Conservation (phyloP, 2,888 invertebrate genomes). For the Tromatobia lineatoria region DNA sequence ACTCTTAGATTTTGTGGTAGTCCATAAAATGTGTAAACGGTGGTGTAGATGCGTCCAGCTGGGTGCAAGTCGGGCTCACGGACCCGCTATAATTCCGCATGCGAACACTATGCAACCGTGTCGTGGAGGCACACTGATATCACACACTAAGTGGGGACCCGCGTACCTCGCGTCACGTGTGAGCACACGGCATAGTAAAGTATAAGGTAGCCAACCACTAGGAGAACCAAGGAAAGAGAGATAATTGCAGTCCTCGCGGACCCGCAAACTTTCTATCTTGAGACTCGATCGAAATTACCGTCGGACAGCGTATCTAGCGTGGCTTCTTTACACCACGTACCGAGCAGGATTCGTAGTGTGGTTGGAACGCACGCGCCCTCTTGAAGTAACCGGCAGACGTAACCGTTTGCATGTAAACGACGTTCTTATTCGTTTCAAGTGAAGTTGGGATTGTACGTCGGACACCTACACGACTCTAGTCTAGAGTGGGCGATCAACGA, state of each 20-base stretch:
- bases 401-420: constrained; percentile 80
- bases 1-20: constrained; percentile 19
- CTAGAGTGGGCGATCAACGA: neutral
- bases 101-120: constrained; percentile 1
- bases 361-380: constrained; percentile 31
- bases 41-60: neutral
- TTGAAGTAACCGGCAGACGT: constrained; percentile 39
- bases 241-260: constrained; percentile 76
- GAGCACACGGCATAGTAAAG: constrained; percentile 37
- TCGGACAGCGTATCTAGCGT: constrained; percentile 77
- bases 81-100: neutral
- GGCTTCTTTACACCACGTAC: constrained; percentile 78
- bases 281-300: constrained; percentile 77
- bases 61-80: neutral
- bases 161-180: constrained; percentile 13
- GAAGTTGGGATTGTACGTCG: constrained; percentile 71
- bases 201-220: constrained; percentile 11
- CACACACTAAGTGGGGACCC: neutral
- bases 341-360: constrained; percentile 30
- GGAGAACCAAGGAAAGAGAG: constrained; percentile 57
- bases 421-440: constrained; percentile 74
- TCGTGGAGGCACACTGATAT: constrained; percentile 1
- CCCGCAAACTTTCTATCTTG: constrained; percentile 75
- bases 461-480: neutral
- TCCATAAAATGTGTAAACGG: constrained; percentile 39